Evolutionary conservation across 2,888 invertebrate species (phyloP).

Genomic region (Eupithecia subumbrata): DNA sequence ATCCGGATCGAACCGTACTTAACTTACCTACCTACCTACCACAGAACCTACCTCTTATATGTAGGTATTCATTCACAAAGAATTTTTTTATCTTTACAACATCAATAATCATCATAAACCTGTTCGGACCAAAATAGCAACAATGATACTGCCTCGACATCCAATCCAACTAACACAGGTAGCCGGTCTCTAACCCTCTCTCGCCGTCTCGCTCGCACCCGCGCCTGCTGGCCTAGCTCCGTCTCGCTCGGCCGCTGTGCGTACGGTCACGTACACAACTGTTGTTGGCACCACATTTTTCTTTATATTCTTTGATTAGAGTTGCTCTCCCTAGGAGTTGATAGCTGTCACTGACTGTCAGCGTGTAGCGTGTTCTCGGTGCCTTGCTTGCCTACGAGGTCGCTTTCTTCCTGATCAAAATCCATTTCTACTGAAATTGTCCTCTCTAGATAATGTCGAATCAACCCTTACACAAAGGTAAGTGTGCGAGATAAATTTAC

Average conservation of each 20-base stretch:
- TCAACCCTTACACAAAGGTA: no score
- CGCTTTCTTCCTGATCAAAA: no score
- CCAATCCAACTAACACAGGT: slow-evolving; percentile 23
- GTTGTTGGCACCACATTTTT: slow-evolving; percentile 16
- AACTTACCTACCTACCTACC: no score
- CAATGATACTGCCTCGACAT: slow-evolving; percentile 15
- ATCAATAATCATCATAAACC: slow-evolving; percentile 22
- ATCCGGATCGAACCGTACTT: slow-evolving; percentile 19
- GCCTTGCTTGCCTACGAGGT: no score
- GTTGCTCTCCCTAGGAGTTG: not conserved
- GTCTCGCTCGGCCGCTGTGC: slow-evolving; percentile 19
- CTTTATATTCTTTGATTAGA: not conserved
- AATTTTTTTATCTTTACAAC: slow-evolving; percentile 17
- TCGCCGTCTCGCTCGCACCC: slow-evolving; percentile 20
- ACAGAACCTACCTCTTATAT: no score
- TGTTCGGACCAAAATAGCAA: slow-evolving; percentile 29
- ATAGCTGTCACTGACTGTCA: no score
- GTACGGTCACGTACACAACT: slow-evolving; percentile 31
- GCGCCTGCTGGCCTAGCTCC: not conserved
- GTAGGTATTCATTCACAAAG: slow-evolving; percentile 1
- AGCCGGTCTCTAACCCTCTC: slow-evolving; percentile 31
- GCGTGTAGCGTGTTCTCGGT: no score
- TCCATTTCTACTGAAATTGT: no score
- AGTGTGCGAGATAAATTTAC: no score
- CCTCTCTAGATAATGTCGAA: no score